phyloP scores from a whole-genome alignment of 2,888 invertebrate species.

The Uloborus plumipes region DNA sequence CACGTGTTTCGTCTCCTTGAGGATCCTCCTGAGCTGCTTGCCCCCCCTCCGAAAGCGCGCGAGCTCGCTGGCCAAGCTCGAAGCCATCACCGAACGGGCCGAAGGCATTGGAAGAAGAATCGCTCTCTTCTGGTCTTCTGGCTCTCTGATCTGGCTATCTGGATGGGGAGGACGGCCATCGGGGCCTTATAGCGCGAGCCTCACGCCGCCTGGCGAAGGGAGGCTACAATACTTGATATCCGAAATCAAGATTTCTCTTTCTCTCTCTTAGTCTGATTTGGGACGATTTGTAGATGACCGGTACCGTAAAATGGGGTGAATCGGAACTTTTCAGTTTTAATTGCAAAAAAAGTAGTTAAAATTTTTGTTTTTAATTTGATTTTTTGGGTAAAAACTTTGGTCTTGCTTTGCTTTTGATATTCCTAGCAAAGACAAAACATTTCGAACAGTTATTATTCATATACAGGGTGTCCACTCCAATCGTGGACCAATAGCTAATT shows the following conservation, averaged over 20 bases:
- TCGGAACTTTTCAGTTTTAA: too few relatives aligned
- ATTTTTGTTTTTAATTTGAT: too few relatives aligned
- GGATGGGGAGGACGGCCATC: background rate
- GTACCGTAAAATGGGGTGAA: too few relatives aligned
- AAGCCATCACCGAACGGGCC: constrained; percentile 54
- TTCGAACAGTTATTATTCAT: too few relatives aligned
- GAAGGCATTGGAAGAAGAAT: constrained; percentile 35
- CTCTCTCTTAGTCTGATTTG: background rate
- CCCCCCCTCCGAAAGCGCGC: constrained; percentile 49
- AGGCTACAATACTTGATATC: background rate
- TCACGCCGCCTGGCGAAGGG: constrained; percentile 37
- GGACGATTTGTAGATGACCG: too few relatives aligned
- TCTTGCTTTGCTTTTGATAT: too few relatives aligned
- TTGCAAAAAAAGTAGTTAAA: too few relatives aligned
- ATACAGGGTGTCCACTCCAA: too few relatives aligned
- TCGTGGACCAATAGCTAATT: too few relatives aligned
- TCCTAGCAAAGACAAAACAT: too few relatives aligned
- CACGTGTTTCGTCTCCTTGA: constrained; percentile 54
- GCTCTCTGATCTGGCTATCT: background rate
- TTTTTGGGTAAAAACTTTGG: too few relatives aligned
- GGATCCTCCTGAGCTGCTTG: constrained; percentile 41
- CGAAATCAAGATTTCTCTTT: background rate
- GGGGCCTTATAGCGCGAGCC: constrained; percentile 19
- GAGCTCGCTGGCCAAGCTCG: constrained; percentile 50
- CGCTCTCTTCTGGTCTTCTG: background rate